Percentiles rank a stretch among this genome's conserved stretches.
Conservation (phyloP, 2,888 invertebrate genomes). For the Leucophenga maculata region DNA sequence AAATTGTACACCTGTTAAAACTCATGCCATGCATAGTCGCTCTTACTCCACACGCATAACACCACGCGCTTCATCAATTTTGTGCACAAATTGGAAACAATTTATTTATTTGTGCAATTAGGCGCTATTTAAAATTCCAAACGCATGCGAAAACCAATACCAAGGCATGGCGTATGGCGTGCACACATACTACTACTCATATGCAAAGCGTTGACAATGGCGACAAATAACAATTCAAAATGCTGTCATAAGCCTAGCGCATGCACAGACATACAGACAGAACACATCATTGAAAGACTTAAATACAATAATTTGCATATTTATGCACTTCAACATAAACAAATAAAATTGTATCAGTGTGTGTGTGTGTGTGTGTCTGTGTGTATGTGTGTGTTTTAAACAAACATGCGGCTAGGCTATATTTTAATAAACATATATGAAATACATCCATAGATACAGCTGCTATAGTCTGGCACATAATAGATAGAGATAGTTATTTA, state of each 20-base stretch:
- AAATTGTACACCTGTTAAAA: not conserved
- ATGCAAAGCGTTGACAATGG: not conserved
- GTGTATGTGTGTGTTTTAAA: not conserved
- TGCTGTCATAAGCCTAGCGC: slow-evolving; percentile 1
- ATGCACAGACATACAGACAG: slow-evolving; percentile 7
- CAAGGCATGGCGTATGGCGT: not conserved
- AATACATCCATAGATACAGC: no score
- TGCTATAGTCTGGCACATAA: no score
- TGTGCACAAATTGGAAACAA: slow-evolving; percentile 54
- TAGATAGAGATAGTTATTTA: no score
- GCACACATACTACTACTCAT: not conserved
- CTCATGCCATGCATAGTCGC: not conserved
- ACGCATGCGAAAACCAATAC: slow-evolving; percentile 40
- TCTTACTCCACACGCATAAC: not conserved
- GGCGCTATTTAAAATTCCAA: slow-evolving; percentile 41
- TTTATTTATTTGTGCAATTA: slow-evolving; percentile 58
- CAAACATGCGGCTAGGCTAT: slow-evolving; percentile 17
- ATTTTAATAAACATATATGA: slow-evolving; percentile 9
- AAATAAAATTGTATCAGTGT: not conserved
- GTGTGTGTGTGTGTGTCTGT: not conserved
- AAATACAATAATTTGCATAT: slow-evolving; percentile 30
- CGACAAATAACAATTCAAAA: not conserved
- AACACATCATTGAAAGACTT: slow-evolving; percentile 13
- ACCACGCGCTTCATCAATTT: slow-evolving; percentile 39
- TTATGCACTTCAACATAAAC: slow-evolving; percentile 20